Conservation (phyloP, 2,888 invertebrate species). For the Cenopis cana region DNA sequence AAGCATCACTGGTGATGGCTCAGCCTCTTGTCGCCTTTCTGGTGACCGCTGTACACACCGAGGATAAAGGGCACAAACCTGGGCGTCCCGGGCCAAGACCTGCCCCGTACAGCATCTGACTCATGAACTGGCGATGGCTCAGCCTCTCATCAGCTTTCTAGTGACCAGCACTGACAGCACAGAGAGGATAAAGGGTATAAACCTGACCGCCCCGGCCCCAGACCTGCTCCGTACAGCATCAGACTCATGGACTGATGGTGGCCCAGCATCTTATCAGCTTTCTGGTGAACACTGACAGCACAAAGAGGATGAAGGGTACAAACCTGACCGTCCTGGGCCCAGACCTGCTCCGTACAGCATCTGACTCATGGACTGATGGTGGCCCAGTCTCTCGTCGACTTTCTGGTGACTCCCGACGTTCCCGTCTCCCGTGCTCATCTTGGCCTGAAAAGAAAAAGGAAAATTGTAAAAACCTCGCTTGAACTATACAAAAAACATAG, state of each 20-base stretch:
- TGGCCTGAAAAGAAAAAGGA: conserved; percentile 80
- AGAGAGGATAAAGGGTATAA: background rate
- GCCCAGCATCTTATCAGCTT: conserved; percentile 71
- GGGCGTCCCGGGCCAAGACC: conserved; percentile 80
- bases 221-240: conserved; percentile 81
- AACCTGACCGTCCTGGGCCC: conserved; percentile 81
- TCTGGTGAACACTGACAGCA: background rate
- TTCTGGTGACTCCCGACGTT: conserved; percentile 79
- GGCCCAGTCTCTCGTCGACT: conserved; percentile 76
- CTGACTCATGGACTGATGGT: conserved; percentile 83
- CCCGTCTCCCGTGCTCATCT: conserved; percentile 86
- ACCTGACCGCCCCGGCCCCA: conserved; percentile 82
- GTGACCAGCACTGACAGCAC: too few relatives aligned
- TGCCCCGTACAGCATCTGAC: conserved; percentile 83
- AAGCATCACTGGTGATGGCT: too few relatives aligned
- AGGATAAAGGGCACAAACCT: conserved; percentile 56
- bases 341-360: conserved; percentile 82
- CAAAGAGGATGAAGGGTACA: conserved; percentile 3
- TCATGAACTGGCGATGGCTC: conserved; percentile 80
- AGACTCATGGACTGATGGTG: conserved; percentile 84
- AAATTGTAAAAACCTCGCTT: conserved; percentile 29
- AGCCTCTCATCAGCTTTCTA: conserved; percentile 70
- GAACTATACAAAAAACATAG: background rate
- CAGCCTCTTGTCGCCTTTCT: too few relatives aligned
- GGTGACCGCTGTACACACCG: too few relatives aligned